These are phyloP conservation scores for Lytechinus pictus DNA, from an alignment of 35 echinoderm and acorn worm genomes.

Conservation along the genomic window DNA sequence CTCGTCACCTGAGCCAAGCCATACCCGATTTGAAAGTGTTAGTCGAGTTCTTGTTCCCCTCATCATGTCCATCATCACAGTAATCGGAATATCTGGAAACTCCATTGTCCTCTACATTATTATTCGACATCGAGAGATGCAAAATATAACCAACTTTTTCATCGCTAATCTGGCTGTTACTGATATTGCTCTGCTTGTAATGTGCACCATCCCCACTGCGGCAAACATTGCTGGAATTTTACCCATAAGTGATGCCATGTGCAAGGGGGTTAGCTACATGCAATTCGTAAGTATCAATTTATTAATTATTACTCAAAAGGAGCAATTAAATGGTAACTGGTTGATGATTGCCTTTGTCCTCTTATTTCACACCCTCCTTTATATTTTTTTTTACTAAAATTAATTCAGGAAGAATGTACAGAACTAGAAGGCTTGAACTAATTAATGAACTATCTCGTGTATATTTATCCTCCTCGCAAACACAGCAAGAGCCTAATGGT, in stretches of 20 bases:
- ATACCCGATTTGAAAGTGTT: background rate
- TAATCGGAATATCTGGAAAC: conserved; percentile 86
- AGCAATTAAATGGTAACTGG: background rate
- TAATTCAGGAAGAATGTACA: background rate
- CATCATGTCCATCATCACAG: conserved; percentile 68
- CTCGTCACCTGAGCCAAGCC: background rate
- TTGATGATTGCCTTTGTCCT: too few species aligned
- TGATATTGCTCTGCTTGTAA: conserved; percentile 82
- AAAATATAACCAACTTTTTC: conserved; percentile 98
- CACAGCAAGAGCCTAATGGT: background rate
- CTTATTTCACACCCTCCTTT: background rate
- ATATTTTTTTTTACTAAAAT: background rate
- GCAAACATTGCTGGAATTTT: conserved; percentile 55
- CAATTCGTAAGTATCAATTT: conserved; percentile 88
- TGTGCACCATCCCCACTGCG: conserved; percentile 85
- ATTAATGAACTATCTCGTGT: background rate
- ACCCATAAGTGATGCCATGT: conserved; percentile 56
- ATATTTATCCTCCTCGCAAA: background rate
- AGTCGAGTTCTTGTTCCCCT: conserved; percentile 37
- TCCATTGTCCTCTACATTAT: conserved; percentile 87
- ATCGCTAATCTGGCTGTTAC: conserved; percentile 96
- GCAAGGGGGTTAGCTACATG: conserved; percentile 93
- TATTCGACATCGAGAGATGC: conserved; percentile 88
- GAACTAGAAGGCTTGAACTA: background rate
- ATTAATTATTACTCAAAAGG: background rate